Evolutionary conservation across 2,888 invertebrate genomes (phyloP).

Genomic region (Lasius fuliginosus): DNA sequence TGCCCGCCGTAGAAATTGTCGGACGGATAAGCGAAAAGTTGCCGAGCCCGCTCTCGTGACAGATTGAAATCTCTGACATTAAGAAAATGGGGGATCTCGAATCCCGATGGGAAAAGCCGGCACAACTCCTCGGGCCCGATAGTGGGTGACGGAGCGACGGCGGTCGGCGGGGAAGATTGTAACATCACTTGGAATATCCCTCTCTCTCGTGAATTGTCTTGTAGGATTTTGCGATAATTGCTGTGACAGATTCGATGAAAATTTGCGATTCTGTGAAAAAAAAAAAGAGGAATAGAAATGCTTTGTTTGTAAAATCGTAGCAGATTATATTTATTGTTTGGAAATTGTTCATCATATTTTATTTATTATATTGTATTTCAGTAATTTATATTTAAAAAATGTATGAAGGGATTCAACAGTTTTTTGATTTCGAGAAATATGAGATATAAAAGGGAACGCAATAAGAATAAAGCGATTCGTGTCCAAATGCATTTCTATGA

Average conservation of each 20-base stretch:
- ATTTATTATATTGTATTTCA: not conserved
- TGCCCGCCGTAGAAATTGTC: constrained; percentile 55
- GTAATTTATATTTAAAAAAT: not conserved
- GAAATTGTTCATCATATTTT: not conserved
- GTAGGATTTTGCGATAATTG: constrained; percentile 46
- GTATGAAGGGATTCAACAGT: not conserved
- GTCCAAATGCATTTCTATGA: not conserved
- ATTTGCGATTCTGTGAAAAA: not conserved
- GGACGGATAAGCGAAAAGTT: constrained; percentile 61
- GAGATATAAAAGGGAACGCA: not conserved
- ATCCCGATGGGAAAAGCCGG: constrained; percentile 64
- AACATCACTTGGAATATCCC: constrained; percentile 61
- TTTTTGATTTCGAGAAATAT: not conserved
- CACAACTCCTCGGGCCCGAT: constrained; percentile 67
- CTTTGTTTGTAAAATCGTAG: not conserved
- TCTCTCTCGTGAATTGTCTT: constrained; percentile 52
- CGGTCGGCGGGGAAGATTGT: constrained; percentile 55
- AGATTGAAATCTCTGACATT: constrained; percentile 76
- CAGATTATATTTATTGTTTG: not conserved
- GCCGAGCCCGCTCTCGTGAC: constrained; percentile 63
- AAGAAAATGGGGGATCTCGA: constrained; percentile 74
- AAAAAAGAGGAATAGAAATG: not conserved
- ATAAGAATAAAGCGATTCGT: not conserved
- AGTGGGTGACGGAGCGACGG: constrained; percentile 63
- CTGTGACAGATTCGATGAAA: constrained; percentile 35